phyloP scores from a whole-genome alignment of 2,797 vertebrate species.

The Limosa lapponica region DNA sequence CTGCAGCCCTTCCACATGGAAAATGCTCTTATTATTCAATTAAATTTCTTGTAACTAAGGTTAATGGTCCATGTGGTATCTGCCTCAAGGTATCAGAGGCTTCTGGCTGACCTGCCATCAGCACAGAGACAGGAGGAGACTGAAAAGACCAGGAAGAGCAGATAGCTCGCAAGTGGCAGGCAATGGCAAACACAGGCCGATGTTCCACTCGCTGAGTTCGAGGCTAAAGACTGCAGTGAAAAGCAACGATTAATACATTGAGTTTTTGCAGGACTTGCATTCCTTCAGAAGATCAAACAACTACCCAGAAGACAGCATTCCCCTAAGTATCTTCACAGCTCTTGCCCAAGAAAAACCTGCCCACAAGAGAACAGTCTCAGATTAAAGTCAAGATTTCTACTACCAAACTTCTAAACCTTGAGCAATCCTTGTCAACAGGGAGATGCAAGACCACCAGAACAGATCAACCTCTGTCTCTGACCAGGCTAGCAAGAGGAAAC shows the following conservation, averaged over 20 bases:
- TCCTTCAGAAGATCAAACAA: not conserved
- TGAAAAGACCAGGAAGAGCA: not conserved
- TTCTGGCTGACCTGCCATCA: not conserved
- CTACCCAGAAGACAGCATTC: not conserved
- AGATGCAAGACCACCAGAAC: not conserved
- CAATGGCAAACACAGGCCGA: not conserved
- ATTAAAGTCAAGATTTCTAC: not conserved
- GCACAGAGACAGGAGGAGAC: not conserved
- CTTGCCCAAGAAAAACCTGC: not conserved
- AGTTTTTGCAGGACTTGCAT: not conserved
- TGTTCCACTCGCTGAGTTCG: accelerated
- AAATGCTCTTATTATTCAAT: constrained; percentile 43
- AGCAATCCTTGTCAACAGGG: not conserved
- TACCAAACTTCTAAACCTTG: not conserved
- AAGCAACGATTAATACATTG: not conserved
- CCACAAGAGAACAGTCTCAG: not conserved
- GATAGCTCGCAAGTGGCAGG: not conserved
- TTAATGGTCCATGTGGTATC: not conserved
- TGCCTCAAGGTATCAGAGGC: not conserved
- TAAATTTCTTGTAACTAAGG: constrained; percentile 15
- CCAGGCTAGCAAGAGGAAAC: not conserved
- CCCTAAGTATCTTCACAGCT: not conserved
- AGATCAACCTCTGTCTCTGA: not conserved
- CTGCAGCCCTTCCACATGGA: not conserved
- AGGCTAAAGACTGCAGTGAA: not conserved